These are phyloP conservation scores for Anodontia alba DNA, from an alignment of 2,888 invertebrate species.

Conservation along the genomic window DNA sequence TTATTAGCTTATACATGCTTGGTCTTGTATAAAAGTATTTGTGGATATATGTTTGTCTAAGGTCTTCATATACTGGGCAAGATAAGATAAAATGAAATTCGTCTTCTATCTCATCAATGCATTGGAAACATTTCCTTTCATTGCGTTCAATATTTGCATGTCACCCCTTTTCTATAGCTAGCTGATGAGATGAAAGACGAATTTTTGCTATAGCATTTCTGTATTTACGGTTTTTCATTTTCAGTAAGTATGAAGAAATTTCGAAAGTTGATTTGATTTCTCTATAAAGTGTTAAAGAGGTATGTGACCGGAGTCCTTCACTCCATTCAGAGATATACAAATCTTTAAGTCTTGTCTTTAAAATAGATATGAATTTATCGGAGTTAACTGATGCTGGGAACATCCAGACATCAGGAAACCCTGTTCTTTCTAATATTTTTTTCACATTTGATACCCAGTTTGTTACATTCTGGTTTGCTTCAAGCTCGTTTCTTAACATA, in stretches of 20 bases:
- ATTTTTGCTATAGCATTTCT: no score
- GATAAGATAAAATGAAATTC: slow-evolving; percentile 1
- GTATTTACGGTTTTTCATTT: neutral
- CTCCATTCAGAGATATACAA: neutral
- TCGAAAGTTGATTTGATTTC: neutral
- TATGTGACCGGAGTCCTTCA: neutral
- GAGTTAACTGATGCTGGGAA: neutral
- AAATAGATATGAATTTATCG: neutral
- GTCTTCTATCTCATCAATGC: neutral
- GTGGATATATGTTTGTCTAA: no score
- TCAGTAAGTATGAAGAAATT: no score
- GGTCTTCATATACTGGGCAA: no score
- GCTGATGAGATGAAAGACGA: no score
- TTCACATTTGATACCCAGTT: neutral
- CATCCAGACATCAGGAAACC: neutral
- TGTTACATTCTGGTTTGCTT: neutral
- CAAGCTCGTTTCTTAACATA: neutral
- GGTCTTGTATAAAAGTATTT: no score
- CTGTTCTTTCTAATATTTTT: neutral
- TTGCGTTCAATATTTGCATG: neutral
- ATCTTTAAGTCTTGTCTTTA: neutral
- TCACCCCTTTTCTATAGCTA: no score
- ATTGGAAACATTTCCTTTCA: neutral
- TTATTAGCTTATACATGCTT: neutral
- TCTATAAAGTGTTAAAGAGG: neutral